Evolutionary conservation across 2,113 vertebrate species (phyloP).

Genomic region (Leucopsar rothschildi): DNA sequence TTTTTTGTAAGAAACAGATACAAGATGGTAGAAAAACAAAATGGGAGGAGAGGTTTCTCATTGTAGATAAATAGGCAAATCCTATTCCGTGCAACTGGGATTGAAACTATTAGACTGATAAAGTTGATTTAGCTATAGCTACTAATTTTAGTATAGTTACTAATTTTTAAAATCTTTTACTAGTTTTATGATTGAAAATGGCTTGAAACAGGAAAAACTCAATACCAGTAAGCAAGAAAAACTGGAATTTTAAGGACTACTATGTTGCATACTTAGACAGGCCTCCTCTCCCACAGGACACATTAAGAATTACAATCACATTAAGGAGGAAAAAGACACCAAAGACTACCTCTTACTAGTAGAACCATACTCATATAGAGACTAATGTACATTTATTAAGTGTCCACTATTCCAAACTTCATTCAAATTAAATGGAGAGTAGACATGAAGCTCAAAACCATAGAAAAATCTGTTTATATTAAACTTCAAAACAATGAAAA

Average conservation of each 20-base stretch:
- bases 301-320: background rate
- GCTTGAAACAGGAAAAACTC: background rate
- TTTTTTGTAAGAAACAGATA: background rate
- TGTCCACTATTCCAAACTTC: background rate
- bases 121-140: background rate
- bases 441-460: background rate
- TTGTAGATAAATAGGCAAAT: background rate
- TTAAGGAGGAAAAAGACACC: background rate
- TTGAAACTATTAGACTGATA: background rate
- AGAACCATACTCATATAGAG: background rate
- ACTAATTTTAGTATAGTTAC: background rate
- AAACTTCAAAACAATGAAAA: background rate
- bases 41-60: background rate
- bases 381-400: background rate
- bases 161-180: accelerated
- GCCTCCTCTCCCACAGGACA: background rate
- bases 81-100: background rate
- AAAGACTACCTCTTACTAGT: background rate
- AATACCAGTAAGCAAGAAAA: background rate
- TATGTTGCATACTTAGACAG: background rate
- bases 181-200: background rate
- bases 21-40: background rate
- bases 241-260: background rate
- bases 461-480: background rate
- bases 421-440: background rate